Base-by-base conservation (phyloP, 2,113 vertebrate genomes). In the Pseudorhombus dupliciocellatus region DNA sequence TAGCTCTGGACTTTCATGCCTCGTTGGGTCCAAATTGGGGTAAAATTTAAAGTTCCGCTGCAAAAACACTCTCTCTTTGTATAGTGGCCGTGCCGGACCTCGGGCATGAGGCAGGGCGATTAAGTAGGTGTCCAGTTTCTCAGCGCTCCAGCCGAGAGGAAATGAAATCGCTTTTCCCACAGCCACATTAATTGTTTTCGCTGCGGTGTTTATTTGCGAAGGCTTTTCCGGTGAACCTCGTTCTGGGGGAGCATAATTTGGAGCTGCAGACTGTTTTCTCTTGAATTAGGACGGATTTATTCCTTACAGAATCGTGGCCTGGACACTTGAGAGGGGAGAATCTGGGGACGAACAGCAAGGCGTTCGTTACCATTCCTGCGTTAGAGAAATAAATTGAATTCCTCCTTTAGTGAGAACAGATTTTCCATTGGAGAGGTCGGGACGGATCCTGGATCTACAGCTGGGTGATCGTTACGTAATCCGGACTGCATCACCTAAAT, bases 131-230 rank as follows among this genome's bases (percentile, higher is more conserved):
- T 85, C 55, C 60, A 40, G 34, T 85, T 85, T 87, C 88, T 84
- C 81, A 80, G 61, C 31, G 56, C 46, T 75, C 44, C 7, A 46
- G 79, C 53, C 66, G 59, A 83, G 84, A 91, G 91, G 91, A 93
- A 91, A 92, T 92, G 76, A 89, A 91, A 87, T 66, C 0, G 75
- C 81, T 70, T 87, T 93, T 93, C 92, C 91, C 92, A 93, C 87
- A 92, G 82, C 77, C 70, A 21, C 53, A 74, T 83, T 89, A 90
- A 92, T 90, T 92, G 82, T 88, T 92, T 89, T 88, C 28, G 59
- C 82, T 56, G 74, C 71, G 26, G 24, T 64, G 83, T 92, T 93
- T 93, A 85, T 93, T 93, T 93, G 77, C 52, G 7, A 67, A 87
- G 79, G 80, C 83, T 89, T 89, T 89, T 90, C 84, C 62, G 68